phyloP scores from a whole-genome alignment of 2,888 invertebrate species.

The Spialia ferax region DNA sequence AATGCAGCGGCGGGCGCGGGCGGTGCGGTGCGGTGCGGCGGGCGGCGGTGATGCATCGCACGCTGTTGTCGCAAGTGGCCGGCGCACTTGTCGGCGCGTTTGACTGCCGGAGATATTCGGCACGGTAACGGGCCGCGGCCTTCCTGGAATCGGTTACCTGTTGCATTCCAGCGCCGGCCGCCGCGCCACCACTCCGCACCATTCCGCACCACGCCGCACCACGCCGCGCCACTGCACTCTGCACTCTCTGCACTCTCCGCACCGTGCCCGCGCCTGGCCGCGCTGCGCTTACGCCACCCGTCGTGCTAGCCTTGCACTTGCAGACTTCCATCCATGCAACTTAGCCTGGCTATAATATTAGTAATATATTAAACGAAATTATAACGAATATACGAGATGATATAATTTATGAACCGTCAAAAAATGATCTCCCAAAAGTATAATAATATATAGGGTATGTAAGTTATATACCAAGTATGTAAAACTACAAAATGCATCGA shows the following conservation, averaged over 20 bases:
- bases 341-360: too few species aligned
- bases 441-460: too few species aligned
- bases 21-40: constrained; percentile 50
- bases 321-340: too few species aligned
- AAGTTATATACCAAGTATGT: too few species aligned
- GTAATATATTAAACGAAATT: too few species aligned
- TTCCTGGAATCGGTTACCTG: constrained; percentile 86
- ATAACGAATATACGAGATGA: too few species aligned
- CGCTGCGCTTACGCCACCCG: not conserved
- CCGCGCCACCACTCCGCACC: constrained; percentile 51
- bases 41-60: constrained; percentile 64
- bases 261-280: not conserved
- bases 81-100: constrained; percentile 85
- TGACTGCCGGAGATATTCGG: constrained; percentile 85
- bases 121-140: constrained; percentile 86
- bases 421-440: too few species aligned
- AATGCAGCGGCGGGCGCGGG: constrained; percentile 67
- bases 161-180: constrained; percentile 81
- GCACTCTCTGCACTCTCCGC: not conserved
- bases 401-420: too few species aligned
- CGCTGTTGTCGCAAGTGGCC: constrained; percentile 84
- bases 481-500: too few species aligned
- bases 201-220: not conserved
- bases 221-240: not conserved
- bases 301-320: constrained; percentile 4